phyloP scores from a whole-genome alignment of 2,113 vertebrate species.

The Turnix velox region DNA sequence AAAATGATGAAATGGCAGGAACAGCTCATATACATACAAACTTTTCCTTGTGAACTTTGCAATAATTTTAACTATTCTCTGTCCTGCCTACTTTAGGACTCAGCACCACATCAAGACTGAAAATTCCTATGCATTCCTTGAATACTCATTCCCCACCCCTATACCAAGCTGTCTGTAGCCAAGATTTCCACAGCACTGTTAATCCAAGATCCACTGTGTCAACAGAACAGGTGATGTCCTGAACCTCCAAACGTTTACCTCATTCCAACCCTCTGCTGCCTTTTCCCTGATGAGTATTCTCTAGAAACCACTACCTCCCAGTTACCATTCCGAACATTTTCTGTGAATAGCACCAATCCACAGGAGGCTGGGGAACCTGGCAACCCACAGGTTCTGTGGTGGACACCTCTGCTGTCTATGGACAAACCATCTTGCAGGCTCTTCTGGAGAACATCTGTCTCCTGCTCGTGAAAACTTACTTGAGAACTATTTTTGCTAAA shows the following conservation, averaged over 20 bases:
- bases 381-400: not conserved
- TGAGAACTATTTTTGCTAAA: not conserved
- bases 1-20: not conserved
- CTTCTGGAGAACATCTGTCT: not conserved
- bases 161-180: not conserved
- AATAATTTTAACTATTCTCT: not conserved
- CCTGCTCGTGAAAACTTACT: not conserved
- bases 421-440: not conserved
- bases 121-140: not conserved
- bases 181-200: not conserved
- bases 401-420: not conserved
- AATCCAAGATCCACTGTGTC: not conserved
- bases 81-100: not conserved
- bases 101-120: rapidly evolving
- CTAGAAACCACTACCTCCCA: not conserved
- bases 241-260: not conserved
- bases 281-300: rapidly evolving
- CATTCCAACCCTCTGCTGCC: not conserved
- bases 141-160: not conserved
- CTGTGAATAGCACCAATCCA: too few relatives aligned
- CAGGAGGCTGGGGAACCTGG: rapidly evolving
- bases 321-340: too few relatives aligned
- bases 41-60: not conserved
- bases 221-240: not conserved
- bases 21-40: not conserved